phyloP scores from a whole-genome alignment of 2,797 vertebrate species.

The Orientallactaga sibirica region DNA sequence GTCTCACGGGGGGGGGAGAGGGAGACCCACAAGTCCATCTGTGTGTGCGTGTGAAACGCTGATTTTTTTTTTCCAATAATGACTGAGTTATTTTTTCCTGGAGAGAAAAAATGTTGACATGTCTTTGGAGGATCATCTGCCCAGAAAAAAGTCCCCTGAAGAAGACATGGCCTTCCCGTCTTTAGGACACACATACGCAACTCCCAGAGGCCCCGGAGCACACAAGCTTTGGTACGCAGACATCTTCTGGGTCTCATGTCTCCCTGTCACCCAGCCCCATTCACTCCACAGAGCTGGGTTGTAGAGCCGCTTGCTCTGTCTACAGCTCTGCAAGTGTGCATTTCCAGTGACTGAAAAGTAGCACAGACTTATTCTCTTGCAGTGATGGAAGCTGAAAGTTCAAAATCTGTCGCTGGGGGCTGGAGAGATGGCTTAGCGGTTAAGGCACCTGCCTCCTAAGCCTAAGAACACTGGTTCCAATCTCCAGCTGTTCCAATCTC shows the following conservation, averaged over 20 bases:
- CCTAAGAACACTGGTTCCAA: too few species aligned
- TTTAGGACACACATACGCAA: neutral
- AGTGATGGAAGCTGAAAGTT: neutral
- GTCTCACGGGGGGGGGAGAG: neutral
- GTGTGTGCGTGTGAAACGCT: neutral
- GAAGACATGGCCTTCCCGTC: slow-evolving; percentile 9
- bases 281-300: neutral
- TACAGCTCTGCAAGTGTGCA: neutral
- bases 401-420: neutral
- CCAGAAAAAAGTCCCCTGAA: slow-evolving; percentile 59
- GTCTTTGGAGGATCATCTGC: slow-evolving; percentile 41
- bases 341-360: neutral
- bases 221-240: neutral
- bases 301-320: neutral
- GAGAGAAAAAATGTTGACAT: slow-evolving; percentile 76
- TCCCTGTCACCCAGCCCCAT: neutral
- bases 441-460: too few species aligned
- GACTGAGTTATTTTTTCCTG: slow-evolving; percentile 76
- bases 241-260: neutral
- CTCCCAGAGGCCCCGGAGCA: neutral
- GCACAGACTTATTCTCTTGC: neutral
- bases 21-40: neutral
- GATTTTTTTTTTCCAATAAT: neutral
- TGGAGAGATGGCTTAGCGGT: too few species aligned
- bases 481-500: too few species aligned